These are phyloP conservation scores for Drosophila obscura DNA, from an alignment of 1,140 invertebrate genomes.

Conservation along the genomic window DNA sequence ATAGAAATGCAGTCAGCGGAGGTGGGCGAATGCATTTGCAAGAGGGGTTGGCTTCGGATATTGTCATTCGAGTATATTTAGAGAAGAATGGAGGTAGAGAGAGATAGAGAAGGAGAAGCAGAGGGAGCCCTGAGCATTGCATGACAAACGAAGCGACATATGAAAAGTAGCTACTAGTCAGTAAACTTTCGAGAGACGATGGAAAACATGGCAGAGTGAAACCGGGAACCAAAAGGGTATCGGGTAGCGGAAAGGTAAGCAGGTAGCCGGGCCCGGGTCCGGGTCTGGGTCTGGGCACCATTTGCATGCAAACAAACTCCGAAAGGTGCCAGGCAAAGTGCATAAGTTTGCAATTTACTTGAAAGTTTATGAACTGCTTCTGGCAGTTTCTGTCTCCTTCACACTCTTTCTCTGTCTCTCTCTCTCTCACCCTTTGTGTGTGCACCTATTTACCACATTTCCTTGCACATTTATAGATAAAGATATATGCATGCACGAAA, in stretches of 20 bases:
- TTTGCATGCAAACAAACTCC: constrained; percentile 57
- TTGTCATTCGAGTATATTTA: constrained; percentile 10
- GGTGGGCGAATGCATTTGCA: constrained; percentile 1
- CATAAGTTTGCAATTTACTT: constrained; percentile 62
- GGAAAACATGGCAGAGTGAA: constrained; percentile 12
- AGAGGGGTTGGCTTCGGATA: background rate
- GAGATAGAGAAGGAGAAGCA: constrained; percentile 7
- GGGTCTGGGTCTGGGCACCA: background rate
- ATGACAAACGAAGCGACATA: constrained; percentile 51
- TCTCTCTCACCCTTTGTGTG: background rate
- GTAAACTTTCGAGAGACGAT: constrained; percentile 25
- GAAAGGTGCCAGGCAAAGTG: constrained; percentile 37
- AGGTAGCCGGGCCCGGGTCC: constrained; percentile 23
- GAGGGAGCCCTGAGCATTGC: constrained; percentile 35
- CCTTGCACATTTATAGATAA: constrained; percentile 41
- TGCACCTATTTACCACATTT: constrained; percentile 5
- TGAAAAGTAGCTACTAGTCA: constrained; percentile 50
- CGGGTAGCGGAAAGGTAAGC: constrained; percentile 1
- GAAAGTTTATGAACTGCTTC: constrained; percentile 59
- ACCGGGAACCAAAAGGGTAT: background rate
- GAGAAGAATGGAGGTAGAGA: background rate
- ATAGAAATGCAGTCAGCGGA: constrained; percentile 42
- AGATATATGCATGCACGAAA: constrained; percentile 18
- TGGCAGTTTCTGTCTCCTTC: background rate
- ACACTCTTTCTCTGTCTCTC: background rate